Conservation (phyloP, 2,888 invertebrate species). For the Drosophila gaucha region DNA sequence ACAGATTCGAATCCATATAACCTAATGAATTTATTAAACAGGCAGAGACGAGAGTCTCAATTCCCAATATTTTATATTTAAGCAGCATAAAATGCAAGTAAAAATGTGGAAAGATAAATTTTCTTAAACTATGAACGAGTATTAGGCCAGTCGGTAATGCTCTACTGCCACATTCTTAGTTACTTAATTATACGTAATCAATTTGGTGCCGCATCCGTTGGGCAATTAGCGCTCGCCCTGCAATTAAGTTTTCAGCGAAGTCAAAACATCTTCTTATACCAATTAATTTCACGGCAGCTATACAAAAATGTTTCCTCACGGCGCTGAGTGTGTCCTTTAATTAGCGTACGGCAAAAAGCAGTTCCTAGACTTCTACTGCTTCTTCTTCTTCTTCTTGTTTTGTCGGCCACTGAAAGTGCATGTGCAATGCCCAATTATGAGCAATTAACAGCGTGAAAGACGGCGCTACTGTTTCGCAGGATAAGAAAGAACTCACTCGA, state of each 20-base stretch:
- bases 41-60: too few species aligned
- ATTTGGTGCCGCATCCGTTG: slow-evolving; percentile 43
- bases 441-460: slow-evolving; percentile 59
- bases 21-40: too few species aligned
- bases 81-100: too few species aligned
- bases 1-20: too few species aligned
- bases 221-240: slow-evolving; percentile 51
- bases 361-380: too few species aligned
- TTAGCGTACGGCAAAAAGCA: slow-evolving; percentile 61
- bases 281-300: slow-evolving; percentile 64
- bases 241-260: slow-evolving; percentile 45
- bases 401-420: slow-evolving; percentile 29
- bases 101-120: too few species aligned
- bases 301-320: slow-evolving; percentile 27
- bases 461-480: too few species aligned
- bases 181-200: slow-evolving; percentile 53
- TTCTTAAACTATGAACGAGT: not conserved
- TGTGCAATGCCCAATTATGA: slow-evolving; percentile 59
- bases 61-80: too few species aligned
- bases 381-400: too few species aligned
- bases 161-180: slow-evolving; percentile 10
- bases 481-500: too few species aligned
- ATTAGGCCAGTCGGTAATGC: not conserved
- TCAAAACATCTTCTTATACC: slow-evolving; percentile 58
- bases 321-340: slow-evolving; percentile 67